Base-by-base conservation (phyloP, 1,140 invertebrate genomes). In the Carposina sasakii region DNA sequence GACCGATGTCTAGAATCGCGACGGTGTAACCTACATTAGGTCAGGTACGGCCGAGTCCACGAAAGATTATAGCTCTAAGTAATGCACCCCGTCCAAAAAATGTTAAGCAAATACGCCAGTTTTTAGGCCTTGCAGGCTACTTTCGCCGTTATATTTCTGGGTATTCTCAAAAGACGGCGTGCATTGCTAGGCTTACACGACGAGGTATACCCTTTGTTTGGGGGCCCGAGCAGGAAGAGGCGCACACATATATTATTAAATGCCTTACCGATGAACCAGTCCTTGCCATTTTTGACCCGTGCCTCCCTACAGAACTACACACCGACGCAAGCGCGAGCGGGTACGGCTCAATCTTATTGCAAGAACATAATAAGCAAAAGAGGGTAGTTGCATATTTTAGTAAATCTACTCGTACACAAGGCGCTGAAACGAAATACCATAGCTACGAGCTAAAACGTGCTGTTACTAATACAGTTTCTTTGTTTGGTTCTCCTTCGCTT, bases 371-470 rank as follows among this genome's bases (percentile, higher is more conserved):
- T 47, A 63, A 75, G 54, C 60, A 65, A 53, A 71, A 87, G 60
- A 88, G 71, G 85, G 68, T 67, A 54, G 52, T 74, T 56, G 64
- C 78, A 57, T 62, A 58, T 48, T 67, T 57, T 68, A 74, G 57
- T 69, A 86, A 87, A 37, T n/a, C n/a, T n/a, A n/a, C n/a, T n/a
- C 17, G 34, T 19, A 37, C 34, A 3, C 5, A 15, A 8, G 5
- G 16, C 2, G 16, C n/a, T 19, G 34, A 37, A 67, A 65, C 58
- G 23, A 67, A 55, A 23, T 76, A 64, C 23, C 43, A 30, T 6
- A 69, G 59, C 31, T 73, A 69, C 42, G 67, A 76, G n/a, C n/a
- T n/a, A n/a, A n/a, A n/a, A n/a, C n/a, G n/a, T n/a, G n/a, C n/a
- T n/a, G n/a, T n/a, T n/a, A n/a, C n/a, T n/a, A n/a, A n/a, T n/a